Base-by-base conservation (phyloP, 1,140 invertebrate species). In the Chironomus striatipennis region DNA sequence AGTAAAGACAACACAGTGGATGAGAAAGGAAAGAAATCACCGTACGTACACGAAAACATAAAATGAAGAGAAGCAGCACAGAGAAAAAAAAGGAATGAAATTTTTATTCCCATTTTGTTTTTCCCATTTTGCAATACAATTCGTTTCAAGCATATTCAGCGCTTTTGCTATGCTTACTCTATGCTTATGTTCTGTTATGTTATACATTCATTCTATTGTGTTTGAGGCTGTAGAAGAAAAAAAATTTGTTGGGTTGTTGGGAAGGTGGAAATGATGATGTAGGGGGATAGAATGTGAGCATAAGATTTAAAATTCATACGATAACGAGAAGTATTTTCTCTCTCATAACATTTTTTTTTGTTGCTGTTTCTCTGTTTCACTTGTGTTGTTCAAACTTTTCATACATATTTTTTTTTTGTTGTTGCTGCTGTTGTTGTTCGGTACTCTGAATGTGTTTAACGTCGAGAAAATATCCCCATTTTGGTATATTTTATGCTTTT, bases 231-330 rank as follows among this genome's bases (percentile, higher is more conserved):
- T n/a, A n/a, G n/a, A n/a, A n/a, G n/a, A n/a, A n/a, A n/a, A 57
- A 57, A 5, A 57, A 57, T 57, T 57, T 57, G 9, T 57, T 57
- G 12, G n/a, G 9, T 5, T 57, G 47, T 7, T 15, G n/a, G 12
- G 47, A 57, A 5, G 47, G 47, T 34, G 47, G 47, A 15, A 47
- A 15, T 15, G 43, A 47, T 9, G 15, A 15, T 15, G 15, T 10
- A 57, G 47, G n/a, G 47, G 47, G 47, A 70, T 70, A 70, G 1
- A 70, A 6, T 70, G 65, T 17, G 65, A 70, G 65, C 65, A 21
- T 21, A 70, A 70, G 20, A 70, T 70, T 70, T 70, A 70, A 70
- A 70, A 70, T 70, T 70, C 65, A 70, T 70, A 70, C 17, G 65
- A 70, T 70, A 70, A 21, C 65, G 65, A 18, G 65, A 21, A 70